phyloP scores from a whole-genome alignment of 1,140 invertebrate genomes.

The Fopius arisanus region DNA sequence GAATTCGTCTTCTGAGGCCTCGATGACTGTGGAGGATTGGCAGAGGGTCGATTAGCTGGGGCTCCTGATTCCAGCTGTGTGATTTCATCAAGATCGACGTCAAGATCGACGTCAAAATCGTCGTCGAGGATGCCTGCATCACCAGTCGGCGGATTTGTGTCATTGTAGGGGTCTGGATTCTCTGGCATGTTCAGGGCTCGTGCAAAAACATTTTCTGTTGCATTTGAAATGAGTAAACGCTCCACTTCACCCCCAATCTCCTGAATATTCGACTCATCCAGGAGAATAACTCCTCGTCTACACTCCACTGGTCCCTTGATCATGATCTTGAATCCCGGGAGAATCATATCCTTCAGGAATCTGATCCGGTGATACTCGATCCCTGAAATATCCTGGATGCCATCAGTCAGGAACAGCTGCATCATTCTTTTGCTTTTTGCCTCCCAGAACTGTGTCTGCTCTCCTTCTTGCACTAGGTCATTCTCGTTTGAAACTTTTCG shows the following conservation, averaged over 20 bases:
- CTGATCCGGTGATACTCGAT: conserved; percentile 78
- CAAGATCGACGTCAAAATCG: conserved; percentile 48
- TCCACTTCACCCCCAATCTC: conserved; percentile 82
- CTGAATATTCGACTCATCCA: conserved; percentile 71
- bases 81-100: conserved; percentile 40
- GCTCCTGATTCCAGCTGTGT: conserved; percentile 39
- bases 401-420: conserved; percentile 80
- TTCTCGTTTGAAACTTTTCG: conserved; percentile 67
- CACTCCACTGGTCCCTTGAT: conserved; percentile 74
- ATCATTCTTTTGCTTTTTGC: conserved; percentile 70
- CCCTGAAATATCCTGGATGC: conserved; percentile 72
- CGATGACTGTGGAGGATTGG: neutral
- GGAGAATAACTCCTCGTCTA: conserved; percentile 74
- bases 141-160: conserved; percentile 18
- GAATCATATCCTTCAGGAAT: conserved; percentile 63
- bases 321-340: conserved; percentile 62
- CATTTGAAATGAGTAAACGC: conserved; percentile 67
- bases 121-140: conserved; percentile 41
- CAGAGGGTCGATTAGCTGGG: neutral
- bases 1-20: neutral
- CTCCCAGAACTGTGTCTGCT: conserved; percentile 56
- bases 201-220: conserved; percentile 70
- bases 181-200: conserved; percentile 63
- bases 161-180: conserved; percentile 61
- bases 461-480: conserved; percentile 62